A percentile compares a stretch with the other conserved stretches of the same genome.
phyloP scores from a whole-genome alignment of 2,888 invertebrate genomes.

The Aricia artaxerxes region DNA sequence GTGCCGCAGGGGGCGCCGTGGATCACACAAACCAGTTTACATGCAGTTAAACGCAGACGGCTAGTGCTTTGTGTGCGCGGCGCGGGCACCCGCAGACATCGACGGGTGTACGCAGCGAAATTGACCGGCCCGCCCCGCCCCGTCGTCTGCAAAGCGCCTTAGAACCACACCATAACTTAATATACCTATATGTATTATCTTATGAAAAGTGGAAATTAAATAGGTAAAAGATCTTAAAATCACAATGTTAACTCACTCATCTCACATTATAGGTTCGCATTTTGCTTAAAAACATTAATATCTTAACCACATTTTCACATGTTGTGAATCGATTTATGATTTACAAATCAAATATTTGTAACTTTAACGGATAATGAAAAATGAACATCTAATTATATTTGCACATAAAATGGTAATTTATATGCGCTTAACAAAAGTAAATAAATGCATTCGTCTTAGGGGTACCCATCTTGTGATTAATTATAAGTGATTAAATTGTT shows the following conservation, averaged over 20 bases:
- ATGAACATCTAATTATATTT: background rate
- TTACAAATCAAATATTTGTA: background rate
- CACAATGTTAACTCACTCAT: conserved; percentile 31
- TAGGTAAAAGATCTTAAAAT: conserved; percentile 30
- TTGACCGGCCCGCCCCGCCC: too few species aligned
- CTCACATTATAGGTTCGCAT: background rate
- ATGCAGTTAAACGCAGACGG: too few species aligned
- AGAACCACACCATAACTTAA: background rate
- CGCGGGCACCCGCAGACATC: too few species aligned
- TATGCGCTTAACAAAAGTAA: background rate
- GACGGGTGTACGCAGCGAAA: too few species aligned
- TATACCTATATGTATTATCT: background rate
- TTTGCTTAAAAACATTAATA: background rate
- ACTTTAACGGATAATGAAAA: background rate
- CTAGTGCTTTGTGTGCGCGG: too few species aligned
- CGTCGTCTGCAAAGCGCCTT: too few species aligned
- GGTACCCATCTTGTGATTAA: background rate
- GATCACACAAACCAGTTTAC: too few species aligned
- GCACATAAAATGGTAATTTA: background rate
- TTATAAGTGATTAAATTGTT: background rate
- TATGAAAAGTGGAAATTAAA: background rate
- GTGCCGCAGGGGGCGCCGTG: too few species aligned
- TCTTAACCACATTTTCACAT: background rate
- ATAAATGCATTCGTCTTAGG: background rate
- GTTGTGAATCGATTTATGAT: background rate